These are phyloP conservation scores for Microcaecilia unicolor DNA, from an alignment of 2,797 vertebrate species.

Conservation along the genomic window DNA sequence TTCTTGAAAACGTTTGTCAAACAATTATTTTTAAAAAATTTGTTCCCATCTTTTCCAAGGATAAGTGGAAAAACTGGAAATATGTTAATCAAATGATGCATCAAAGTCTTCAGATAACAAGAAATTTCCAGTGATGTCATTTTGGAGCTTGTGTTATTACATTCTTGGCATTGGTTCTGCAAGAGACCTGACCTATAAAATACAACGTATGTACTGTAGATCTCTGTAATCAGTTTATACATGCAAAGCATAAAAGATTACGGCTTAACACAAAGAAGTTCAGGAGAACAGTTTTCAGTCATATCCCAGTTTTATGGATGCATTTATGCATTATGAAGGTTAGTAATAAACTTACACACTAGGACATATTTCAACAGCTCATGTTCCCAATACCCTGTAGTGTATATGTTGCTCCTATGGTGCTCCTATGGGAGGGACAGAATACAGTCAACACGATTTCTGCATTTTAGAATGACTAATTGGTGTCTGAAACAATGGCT, in stretches of 20 bases:
- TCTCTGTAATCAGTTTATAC: no score
- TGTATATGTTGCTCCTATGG: constrained; percentile 11
- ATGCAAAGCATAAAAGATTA: background rate
- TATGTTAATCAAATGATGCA: background rate
- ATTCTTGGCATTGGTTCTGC: background rate
- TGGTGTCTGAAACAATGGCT: constrained; percentile 41
- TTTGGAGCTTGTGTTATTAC: background rate
- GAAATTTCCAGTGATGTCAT: background rate
- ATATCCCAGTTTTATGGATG: background rate
- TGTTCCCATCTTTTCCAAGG: no score
- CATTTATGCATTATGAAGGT: constrained; percentile 8
- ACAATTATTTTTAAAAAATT: no score
- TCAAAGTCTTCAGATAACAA: background rate
- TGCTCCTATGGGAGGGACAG: constrained; percentile 12
- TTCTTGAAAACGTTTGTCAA: no score
- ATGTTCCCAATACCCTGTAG: constrained; percentile 15
- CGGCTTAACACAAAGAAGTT: background rate
- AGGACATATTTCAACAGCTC: constrained; percentile 20
- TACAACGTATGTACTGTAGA: no score
- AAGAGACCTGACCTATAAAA: no score
- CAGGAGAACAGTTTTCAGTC: no score
- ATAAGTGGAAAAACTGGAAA: no score
- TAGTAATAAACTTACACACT: constrained; percentile 4
- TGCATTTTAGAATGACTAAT: constrained; percentile 29
- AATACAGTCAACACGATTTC: constrained; percentile 9